These are phyloP conservation scores for Drosophila melanosoma DNA, from an alignment of 2,888 invertebrate genomes.

Conservation along the genomic window DNA sequence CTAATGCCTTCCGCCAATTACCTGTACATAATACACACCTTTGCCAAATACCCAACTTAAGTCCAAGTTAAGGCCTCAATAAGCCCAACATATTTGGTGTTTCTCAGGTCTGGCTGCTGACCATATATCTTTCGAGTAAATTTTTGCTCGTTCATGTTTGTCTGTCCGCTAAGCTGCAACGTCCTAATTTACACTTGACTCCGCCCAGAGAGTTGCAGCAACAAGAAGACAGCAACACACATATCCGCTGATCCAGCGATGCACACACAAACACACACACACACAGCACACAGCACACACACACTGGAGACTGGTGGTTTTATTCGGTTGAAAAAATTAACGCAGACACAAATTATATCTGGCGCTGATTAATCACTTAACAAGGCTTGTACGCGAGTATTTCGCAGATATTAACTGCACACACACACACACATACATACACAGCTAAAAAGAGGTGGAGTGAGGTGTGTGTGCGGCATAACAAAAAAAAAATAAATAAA, in stretches of 20 bases:
- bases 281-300: slow-evolving; percentile 10
- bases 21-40: slow-evolving; percentile 30
- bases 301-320: slow-evolving; percentile 44
- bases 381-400: slow-evolving; percentile 81
- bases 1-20: slow-evolving; percentile 56
- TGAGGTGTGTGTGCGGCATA: slow-evolving; percentile 4
- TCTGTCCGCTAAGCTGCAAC: slow-evolving; percentile 60
- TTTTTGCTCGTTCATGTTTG: slow-evolving; percentile 43
- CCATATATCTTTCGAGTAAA: slow-evolving; percentile 45
- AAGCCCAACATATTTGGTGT: slow-evolving; percentile 1
- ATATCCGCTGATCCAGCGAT: slow-evolving; percentile 7
- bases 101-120: slow-evolving; percentile 20
- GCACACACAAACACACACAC: background rate
- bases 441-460: slow-evolving; percentile 18
- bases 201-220: slow-evolving; percentile 16
- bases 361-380: slow-evolving; percentile 85
- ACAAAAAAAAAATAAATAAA: slow-evolving; percentile 13
- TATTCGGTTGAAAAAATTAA: slow-evolving; percentile 81
- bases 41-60: slow-evolving; percentile 10
- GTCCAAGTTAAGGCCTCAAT: slow-evolving; percentile 6
- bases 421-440: slow-evolving; percentile 35
- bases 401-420: slow-evolving; percentile 77
- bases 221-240: slow-evolving; percentile 3
- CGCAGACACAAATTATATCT: slow-evolving; percentile 84
- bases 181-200: slow-evolving; percentile 73